These are phyloP conservation scores for Sipunculus nudus DNA, from an alignment of 2,888 invertebrate genomes.

Conservation along the genomic window DNA sequence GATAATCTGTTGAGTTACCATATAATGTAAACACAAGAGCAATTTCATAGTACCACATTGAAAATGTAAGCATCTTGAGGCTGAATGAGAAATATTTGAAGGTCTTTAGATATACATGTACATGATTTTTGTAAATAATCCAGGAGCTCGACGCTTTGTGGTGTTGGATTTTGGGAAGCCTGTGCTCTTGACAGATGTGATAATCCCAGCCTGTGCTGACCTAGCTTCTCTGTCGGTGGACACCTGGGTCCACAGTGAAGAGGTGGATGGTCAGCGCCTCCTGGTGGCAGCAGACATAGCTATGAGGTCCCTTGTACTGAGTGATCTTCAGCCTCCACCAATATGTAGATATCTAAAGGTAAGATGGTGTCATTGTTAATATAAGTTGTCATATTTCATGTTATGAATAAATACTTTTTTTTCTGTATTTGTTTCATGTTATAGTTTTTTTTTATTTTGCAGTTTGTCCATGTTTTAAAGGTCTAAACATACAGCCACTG, in stretches of 20 bases:
- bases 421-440: neutral
- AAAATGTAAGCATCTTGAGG: neutral
- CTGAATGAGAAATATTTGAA: neutral
- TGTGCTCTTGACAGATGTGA: constrained; percentile 84
- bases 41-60: neutral
- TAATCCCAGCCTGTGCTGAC: constrained; percentile 67
- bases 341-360: constrained; percentile 90
- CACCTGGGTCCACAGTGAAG: constrained; percentile 88
- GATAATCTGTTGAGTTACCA: neutral
- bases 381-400: neutral
- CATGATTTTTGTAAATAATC: constrained; percentile 1
- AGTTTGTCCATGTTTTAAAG: too few relatives aligned
- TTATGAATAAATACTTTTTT: neutral
- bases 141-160: constrained; percentile 86
- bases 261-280: constrained; percentile 83
- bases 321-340: constrained; percentile 89
- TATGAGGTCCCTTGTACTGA: constrained; percentile 83
- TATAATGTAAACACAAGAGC: neutral
- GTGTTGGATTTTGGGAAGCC: constrained; percentile 91
- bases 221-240: constrained; percentile 85
- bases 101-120: neutral
- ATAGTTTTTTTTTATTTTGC: too few relatives aligned
- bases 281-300: constrained; percentile 88
- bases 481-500: too few relatives aligned
- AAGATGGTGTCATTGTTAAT: constrained; percentile 36